Evolutionary conservation across 53 echinoderm and acorn worm species (phyloP).

Genomic region (Temnopleurus reevesii): DNA sequence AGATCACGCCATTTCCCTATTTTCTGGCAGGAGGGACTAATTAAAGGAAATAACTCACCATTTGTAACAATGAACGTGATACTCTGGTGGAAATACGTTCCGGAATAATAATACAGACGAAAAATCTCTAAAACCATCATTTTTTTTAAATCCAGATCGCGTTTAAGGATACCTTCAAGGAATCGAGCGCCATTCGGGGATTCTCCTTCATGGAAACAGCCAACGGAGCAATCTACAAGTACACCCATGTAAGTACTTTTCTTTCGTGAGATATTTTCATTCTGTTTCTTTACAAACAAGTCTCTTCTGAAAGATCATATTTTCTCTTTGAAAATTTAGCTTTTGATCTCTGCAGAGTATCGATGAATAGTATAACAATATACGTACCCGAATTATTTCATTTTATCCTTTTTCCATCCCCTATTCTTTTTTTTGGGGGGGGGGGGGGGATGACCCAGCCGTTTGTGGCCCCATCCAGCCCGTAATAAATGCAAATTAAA

Average conservation of each 20-base stretch:
- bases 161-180: constrained; percentile 20
- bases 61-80: no score
- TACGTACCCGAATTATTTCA: neutral
- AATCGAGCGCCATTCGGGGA: neutral
- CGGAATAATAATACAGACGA: no score
- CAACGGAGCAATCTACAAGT: neutral
- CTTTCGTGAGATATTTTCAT: neutral
- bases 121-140: no score
- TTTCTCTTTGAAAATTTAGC: neutral
- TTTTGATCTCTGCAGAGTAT: no score
- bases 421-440: neutral
- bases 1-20: no score
- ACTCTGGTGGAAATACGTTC: no score
- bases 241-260: constrained; percentile 26
- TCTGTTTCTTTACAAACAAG: neutral
- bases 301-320: neutral
- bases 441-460: no score
- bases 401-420: neutral
- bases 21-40: no score
- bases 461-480: no score
- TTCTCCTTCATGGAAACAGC: constrained; percentile 1
- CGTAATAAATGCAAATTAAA: no score
- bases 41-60: no score
- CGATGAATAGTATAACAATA: neutral
- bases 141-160: no score